phyloP scores from a whole-genome alignment of 2,113 vertebrate genomes.

The Plestiodon gilberti region DNA sequence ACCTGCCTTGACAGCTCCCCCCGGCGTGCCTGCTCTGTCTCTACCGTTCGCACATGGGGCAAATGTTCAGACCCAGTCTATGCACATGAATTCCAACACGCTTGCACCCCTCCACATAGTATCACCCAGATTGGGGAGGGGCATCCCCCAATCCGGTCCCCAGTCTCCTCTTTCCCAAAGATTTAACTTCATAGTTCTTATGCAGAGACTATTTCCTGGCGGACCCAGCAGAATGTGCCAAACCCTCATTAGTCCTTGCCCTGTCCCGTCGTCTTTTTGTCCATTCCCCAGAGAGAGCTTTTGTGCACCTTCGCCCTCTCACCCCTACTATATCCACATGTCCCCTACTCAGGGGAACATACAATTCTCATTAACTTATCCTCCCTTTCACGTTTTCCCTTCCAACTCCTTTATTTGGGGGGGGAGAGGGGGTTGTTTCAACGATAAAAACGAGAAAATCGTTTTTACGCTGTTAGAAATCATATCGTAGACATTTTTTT shows the following conservation, averaged over 20 bases:
- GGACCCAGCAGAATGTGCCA: background rate
- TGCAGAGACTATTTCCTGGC: background rate
- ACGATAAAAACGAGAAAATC: background rate
- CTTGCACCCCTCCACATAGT: no score
- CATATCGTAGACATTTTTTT: background rate
- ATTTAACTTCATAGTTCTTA: background rate
- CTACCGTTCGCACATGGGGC: no score
- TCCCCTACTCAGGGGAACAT: no score
- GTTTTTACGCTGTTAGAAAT: background rate
- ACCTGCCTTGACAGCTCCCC: no score
- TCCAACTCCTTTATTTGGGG: background rate
- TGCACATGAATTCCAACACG: no score
- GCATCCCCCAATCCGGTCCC: no score
- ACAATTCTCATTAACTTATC: background rate
- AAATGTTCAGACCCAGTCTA: no score
- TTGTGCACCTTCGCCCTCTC: background rate
- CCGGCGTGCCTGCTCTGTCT: no score
- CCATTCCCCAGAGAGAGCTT: background rate
- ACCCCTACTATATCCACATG: background rate
- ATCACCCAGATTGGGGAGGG: no score
- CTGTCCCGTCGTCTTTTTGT: background rate
- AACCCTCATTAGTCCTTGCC: background rate
- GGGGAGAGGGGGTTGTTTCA: no score
- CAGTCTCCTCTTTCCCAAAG: background rate
- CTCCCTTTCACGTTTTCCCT: background rate